Percentiles rank a stretch among this genome's conserved stretches.
Evolutionary conservation across 2,113 vertebrate species (phyloP).

Genomic region (Ahaetulla prasina): DNA sequence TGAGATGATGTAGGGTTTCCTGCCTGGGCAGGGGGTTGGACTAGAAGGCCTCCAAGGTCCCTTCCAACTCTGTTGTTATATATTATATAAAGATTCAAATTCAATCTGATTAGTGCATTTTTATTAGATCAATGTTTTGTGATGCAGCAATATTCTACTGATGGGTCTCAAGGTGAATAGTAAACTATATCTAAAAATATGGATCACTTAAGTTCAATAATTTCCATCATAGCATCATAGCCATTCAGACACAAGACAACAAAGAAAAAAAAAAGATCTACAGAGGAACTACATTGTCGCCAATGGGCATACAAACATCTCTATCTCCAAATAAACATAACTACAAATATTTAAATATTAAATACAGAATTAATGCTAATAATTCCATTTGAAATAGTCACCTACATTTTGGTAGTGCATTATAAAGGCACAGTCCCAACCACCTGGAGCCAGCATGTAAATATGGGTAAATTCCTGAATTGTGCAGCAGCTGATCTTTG

Average conservation of each 20-base stretch:
- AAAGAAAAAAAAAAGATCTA: background rate
- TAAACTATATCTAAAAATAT: background rate
- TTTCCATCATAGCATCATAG: background rate
- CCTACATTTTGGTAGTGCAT: background rate
- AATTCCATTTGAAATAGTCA: background rate
- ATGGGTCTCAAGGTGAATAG: background rate
- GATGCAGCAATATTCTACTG: background rate
- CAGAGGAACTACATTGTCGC: background rate
- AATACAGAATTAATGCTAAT: background rate
- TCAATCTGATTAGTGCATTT: background rate
- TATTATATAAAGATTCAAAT: background rate
- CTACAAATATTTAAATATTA: background rate
- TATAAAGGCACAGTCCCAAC: background rate
- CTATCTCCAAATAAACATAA: background rate
- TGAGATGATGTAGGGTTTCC: too few relatives aligned
- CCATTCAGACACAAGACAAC: background rate
- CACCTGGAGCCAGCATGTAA: background rate
- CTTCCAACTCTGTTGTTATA: too few relatives aligned
- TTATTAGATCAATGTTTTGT: background rate
- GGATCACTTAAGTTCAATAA: background rate
- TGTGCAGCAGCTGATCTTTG: background rate
- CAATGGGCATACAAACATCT: background rate
- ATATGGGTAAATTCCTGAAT: background rate
- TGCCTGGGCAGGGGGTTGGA: too few relatives aligned
- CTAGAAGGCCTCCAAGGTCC: too few relatives aligned